Conservation (phyloP, 2,888 invertebrate species). For the Teinopalpus imperialis region DNA sequence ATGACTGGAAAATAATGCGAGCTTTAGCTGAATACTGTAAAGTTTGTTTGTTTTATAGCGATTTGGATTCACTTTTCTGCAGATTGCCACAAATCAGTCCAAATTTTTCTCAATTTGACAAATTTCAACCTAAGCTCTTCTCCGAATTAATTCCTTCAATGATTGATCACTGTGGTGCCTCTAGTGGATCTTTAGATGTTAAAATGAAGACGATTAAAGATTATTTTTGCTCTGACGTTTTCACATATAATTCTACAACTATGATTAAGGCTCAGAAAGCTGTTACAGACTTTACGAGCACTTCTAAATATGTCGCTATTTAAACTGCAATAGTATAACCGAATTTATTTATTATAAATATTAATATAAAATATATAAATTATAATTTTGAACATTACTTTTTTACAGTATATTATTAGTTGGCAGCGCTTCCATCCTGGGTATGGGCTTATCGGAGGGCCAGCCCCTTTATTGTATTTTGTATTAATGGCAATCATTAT, state of each 20-base stretch:
- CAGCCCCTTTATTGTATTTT: too few species aligned
- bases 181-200: slow-evolving; percentile 38
- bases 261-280: slow-evolving; percentile 63
- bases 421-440: too few species aligned
- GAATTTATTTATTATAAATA: too few species aligned
- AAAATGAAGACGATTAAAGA: slow-evolving; percentile 53
- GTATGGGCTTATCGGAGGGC: too few species aligned
- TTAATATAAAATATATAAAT: too few species aligned
- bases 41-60: slow-evolving; percentile 50
- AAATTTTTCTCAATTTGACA: slow-evolving; percentile 49
- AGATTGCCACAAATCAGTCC: slow-evolving; percentile 65
- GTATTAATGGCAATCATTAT: too few species aligned
- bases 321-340: slow-evolving; percentile 7
- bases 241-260: slow-evolving; percentile 61
- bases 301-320: slow-evolving; percentile 17
- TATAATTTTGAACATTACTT: too few species aligned
- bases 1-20: slow-evolving; percentile 97
- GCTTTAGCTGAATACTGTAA: slow-evolving; percentile 62
- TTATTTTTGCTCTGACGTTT: slow-evolving; percentile 68
- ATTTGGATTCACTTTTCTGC: slow-evolving; percentile 43
- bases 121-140: slow-evolving; percentile 53
- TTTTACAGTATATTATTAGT: too few species aligned
- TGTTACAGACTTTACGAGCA: slow-evolving; percentile 27
- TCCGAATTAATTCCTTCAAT: slow-evolving; percentile 37
- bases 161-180: slow-evolving; percentile 23